These are phyloP conservation scores for Physella acuta DNA, from an alignment of 1,140 invertebrate genomes.

Conservation along the genomic window DNA sequence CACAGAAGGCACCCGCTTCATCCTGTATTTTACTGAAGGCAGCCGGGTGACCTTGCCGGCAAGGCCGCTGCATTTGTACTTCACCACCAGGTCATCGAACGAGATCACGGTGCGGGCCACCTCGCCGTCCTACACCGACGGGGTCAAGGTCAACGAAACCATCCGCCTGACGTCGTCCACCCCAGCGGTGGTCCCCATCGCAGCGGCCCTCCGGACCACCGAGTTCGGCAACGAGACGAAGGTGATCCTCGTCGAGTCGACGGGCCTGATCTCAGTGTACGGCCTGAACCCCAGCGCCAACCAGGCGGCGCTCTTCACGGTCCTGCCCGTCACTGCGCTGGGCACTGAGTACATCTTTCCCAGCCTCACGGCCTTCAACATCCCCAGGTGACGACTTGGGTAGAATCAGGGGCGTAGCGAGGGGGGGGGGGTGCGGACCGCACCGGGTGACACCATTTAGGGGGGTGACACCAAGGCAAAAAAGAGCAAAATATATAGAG, in stretches of 20 bases:
- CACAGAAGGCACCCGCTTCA: conserved; percentile 13
- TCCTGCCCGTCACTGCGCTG: not conserved
- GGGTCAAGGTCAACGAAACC: not conserved
- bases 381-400: conserved; percentile 11
- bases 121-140: not conserved
- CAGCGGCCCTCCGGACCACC: not conserved
- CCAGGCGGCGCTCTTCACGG: conserved; percentile 7
- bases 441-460: too few species aligned
- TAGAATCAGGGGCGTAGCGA: too few species aligned
- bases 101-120: not conserved
- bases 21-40: conserved; percentile 18
- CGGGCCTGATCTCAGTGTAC: not conserved
- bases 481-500: too few species aligned
- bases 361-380: conserved; percentile 6
- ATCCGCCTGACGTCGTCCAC: not conserved
- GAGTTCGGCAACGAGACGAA: not conserved
- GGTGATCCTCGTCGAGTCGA: not conserved
- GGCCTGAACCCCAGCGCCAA: conserved; percentile 5
- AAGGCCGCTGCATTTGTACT: not conserved
- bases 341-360: conserved; percentile 13
- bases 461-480: too few species aligned
- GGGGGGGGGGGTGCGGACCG: too few species aligned
- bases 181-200: not conserved
- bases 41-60: not conserved
- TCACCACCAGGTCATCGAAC: not conserved